Base-by-base conservation (phyloP, 64 coral and sea anemone species). In the Cladopsammia gracilis region DNA sequence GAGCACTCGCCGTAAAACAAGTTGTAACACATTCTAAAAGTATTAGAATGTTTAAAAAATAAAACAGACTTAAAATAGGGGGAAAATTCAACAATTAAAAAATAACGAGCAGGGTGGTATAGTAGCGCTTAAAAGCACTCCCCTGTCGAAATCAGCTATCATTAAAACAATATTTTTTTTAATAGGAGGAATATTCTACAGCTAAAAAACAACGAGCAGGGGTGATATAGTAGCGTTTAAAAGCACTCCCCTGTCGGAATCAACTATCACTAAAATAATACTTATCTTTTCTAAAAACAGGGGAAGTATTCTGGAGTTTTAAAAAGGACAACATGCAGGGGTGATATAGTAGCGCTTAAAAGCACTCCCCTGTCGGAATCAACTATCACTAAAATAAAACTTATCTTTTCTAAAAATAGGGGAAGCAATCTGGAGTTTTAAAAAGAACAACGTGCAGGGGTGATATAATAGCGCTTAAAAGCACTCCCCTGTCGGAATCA, bases 1-100 rank as follows among this genome's bases (percentile, higher is more conserved):
- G 75, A 51, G 86, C 86, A 88, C 86, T 76, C 86, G 68, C 86
- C 86, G 72, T 59, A 71, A 15, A 73, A 54, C 47, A 34, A 70
- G 1, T 24, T 50, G 7, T 10, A 56, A 12, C 1, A 56, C 2
- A 56, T 56, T 56, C 13, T 25, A 57, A 22, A 48, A 78, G 46
- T 19, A 67, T 56, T 60, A 56, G 25, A 71, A 71, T 5, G 6
- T 51, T 20, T n/a, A 24, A 11, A 54, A 44, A 43, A 74, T 74
- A 74, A 26, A 74, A 42, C 3, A 14, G 25, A 74, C 71, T 25
- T 44, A 74, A 44, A 74, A 42, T 48, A 74, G 22, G 7, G 4
- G 13, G 10, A 48, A 12, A 42, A 44, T 74, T 8, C 53, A 56
- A 57, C 34, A 5, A 88, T 19, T 59, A n/a, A 48, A 44, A 48